A percentile compares a stretch with the other conserved stretches of the same genome.
phyloP scores from a whole-genome alignment of 2,888 invertebrate genomes.

The Poecilobothrus nobilitatus region DNA sequence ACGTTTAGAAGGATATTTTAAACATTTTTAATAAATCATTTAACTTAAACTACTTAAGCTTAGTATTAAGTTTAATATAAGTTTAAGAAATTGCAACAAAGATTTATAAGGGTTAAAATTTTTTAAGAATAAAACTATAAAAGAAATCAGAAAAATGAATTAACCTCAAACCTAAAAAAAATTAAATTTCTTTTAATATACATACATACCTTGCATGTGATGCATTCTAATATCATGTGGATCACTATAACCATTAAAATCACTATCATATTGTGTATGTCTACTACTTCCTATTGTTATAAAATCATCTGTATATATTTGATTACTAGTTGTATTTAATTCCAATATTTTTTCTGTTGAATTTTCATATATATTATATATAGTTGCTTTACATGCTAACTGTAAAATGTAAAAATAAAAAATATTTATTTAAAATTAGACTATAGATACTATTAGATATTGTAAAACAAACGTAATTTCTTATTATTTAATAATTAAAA shows the following conservation, averaged over 20 bases:
- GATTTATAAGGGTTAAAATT: too few species aligned
- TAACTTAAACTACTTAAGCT: too few species aligned
- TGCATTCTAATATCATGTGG: constrained; percentile 22
- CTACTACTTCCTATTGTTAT: constrained; percentile 20
- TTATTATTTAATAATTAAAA: not conserved
- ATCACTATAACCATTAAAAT: constrained; percentile 14
- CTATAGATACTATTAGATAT: not conserved
- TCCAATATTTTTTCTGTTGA: constrained; percentile 21
- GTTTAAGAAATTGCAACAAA: too few species aligned
- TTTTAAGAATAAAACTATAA: too few species aligned
- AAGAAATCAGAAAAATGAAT: too few species aligned
- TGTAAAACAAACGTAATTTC: not conserved
- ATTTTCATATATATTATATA: constrained; percentile 22
- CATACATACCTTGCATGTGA: constrained; percentile 22
- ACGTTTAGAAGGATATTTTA: too few species aligned
- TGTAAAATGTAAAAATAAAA: constrained; percentile 15
- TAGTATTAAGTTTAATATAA: too few species aligned
- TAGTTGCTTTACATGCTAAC: constrained; percentile 21
- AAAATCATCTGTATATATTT: constrained; percentile 21
- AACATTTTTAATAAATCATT: too few species aligned
- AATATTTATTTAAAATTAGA: not conserved
- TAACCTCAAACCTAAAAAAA: too few species aligned
- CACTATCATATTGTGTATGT: constrained; percentile 18
- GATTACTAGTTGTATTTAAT: constrained; percentile 23
- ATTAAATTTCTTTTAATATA: too few species aligned